Conservation (phyloP, 2,888 invertebrate genomes). For the Apodemia duryi region DNA sequence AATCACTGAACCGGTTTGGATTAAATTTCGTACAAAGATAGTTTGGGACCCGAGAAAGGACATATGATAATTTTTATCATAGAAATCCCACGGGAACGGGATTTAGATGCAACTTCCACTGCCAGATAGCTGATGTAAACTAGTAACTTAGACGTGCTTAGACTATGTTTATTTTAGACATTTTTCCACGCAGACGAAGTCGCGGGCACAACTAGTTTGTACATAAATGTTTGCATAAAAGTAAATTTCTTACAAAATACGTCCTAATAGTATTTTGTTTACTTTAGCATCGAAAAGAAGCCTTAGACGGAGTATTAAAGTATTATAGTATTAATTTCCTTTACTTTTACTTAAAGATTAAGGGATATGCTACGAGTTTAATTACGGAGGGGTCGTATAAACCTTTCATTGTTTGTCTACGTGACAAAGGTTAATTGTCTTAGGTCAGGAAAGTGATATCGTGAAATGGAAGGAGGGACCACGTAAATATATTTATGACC, state of each 20-base stretch:
- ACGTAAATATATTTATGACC: neutral
- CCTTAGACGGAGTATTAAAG: conserved; percentile 5
- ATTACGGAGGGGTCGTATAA: conserved; percentile 5
- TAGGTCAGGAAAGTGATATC: conserved; percentile 4
- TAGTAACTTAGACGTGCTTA: no score
- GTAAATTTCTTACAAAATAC: neutral
- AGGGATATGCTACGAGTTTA: neutral
- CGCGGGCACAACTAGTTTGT: no score
- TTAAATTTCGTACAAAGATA: no score
- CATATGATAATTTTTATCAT: no score
- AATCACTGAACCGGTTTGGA: no score
- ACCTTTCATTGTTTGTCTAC: conserved; percentile 6
- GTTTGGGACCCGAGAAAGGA: no score
- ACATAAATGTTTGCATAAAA: no score
- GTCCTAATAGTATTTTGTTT: neutral
- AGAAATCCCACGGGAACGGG: no score
- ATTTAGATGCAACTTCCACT: no score
- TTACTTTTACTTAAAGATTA: conserved; percentile 14
- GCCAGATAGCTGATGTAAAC: no score
- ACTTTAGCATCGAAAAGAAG: neutral
- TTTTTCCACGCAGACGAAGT: no score
- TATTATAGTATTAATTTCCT: conserved; percentile 8
- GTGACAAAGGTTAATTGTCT: conserved; percentile 11
- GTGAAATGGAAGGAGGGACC: neutral
- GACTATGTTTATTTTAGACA: no score